These are phyloP conservation scores for Pangasius sanitwongsei DNA, from an alignment of 2,797 vertebrate genomes.

Conservation along the genomic window DNA sequence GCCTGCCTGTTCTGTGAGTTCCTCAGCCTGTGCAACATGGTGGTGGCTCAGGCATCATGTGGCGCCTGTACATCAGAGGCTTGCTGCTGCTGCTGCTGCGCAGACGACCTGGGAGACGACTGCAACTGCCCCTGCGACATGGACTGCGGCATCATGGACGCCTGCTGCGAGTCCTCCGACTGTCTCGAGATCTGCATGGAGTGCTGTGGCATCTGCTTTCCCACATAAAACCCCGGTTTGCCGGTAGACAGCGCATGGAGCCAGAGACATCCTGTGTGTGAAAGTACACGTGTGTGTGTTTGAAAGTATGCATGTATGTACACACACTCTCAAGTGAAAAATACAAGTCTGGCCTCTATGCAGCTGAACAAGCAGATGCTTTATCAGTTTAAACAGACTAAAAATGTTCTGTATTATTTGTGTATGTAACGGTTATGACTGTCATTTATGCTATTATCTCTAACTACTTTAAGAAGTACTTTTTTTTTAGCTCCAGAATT, in stretches of 20 bases:
- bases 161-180: slow-evolving; percentile 96
- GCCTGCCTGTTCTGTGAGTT: slow-evolving; percentile 99
- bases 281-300: neutral
- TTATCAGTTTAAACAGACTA: slow-evolving; percentile 21
- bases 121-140: slow-evolving; percentile 95
- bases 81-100: slow-evolving; percentile 93
- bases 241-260: slow-evolving; percentile 36
- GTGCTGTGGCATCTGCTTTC: slow-evolving; percentile 99
- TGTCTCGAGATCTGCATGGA: slow-evolving; percentile 99
- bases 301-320: slow-evolving; percentile 4
- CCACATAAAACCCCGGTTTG: slow-evolving; percentile 70
- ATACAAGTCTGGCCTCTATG: slow-evolving; percentile 21
- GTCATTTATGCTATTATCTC: slow-evolving; percentile 33
- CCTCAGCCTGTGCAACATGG: slow-evolving; percentile 94
- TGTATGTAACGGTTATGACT: slow-evolving; percentile 35
- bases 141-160: slow-evolving; percentile 98
- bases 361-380: slow-evolving; percentile 30
- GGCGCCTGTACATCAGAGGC: slow-evolving; percentile 88
- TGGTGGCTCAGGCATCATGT: slow-evolving; percentile 90
- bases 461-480: slow-evolving; percentile 1
- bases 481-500: slow-evolving; percentile 22
- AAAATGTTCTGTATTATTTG: slow-evolving; percentile 28
- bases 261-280: slow-evolving; percentile 29
- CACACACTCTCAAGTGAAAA: slow-evolving; percentile 20
- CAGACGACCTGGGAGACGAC: slow-evolving; percentile 91